Evolutionary conservation across 2,113 vertebrate genomes (phyloP).

Genomic region (Gopherus flavomarginatus): DNA sequence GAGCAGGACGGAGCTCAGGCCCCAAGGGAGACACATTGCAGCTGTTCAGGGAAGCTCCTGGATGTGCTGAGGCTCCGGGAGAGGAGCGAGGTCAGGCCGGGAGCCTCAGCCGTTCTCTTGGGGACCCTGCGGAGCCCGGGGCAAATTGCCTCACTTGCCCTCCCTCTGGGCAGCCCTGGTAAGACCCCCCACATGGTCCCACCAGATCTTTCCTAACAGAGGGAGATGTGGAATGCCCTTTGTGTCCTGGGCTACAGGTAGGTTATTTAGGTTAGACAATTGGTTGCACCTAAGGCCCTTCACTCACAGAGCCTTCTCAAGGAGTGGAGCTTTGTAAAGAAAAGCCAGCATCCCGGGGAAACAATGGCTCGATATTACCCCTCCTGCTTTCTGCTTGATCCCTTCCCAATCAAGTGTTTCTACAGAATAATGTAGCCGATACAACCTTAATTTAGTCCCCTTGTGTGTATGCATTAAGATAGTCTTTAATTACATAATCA

Average conservation of each 20-base stretch:
- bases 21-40: too few species aligned
- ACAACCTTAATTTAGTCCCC: neutral
- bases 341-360: neutral
- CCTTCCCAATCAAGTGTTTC: neutral
- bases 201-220: neutral
- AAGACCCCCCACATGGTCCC: neutral
- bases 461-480: fast-evolving
- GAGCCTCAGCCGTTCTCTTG: too few species aligned
- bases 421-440: neutral
- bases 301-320: neutral
- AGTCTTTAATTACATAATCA: fast-evolving
- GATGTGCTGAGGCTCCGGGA: too few species aligned
- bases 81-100: too few species aligned
- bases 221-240: neutral
- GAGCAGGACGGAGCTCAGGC: too few species aligned
- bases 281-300: neutral
- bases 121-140: too few species aligned
- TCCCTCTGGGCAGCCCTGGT: too few species aligned
- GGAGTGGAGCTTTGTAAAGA: neutral
- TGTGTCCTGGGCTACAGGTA: neutral
- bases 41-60: too few species aligned
- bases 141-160: too few species aligned
- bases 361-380: neutral
- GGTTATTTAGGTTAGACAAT: neutral
- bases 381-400: neutral